Conservation (phyloP, 92 coral and sea anemone genomes). For the Umimayanthus kanabou region DNA sequence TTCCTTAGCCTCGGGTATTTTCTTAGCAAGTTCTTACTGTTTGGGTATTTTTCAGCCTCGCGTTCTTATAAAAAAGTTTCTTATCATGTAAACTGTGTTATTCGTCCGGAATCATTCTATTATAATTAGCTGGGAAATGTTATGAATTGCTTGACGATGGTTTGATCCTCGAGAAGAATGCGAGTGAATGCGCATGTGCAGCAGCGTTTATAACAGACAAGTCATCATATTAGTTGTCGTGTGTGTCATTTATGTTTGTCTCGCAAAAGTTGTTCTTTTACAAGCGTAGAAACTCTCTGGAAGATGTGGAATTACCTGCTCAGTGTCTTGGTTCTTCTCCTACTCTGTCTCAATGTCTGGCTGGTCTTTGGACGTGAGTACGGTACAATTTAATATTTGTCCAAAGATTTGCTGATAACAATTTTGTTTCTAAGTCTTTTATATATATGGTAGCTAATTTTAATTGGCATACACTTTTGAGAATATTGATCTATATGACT, state of each 20-base stretch:
- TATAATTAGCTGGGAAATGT: not conserved
- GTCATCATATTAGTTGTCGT: no score
- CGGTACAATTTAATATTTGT: not conserved
- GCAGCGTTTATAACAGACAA: not conserved
- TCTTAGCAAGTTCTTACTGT: no score
- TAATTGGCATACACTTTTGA: not conserved
- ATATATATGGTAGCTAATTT: not conserved
- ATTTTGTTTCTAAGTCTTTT: not conserved
- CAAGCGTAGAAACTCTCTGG: not conserved
- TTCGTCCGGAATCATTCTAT: no score
- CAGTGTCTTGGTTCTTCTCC: slow-evolving; percentile 8
- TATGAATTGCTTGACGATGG: slow-evolving; percentile 8
- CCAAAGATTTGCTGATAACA: not conserved
- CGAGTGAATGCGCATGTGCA: slow-evolving; percentile 16
- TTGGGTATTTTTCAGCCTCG: no score
- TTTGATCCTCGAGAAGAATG: slow-evolving; percentile 30
- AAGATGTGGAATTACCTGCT: slow-evolving; percentile 20
- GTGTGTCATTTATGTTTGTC: not conserved
- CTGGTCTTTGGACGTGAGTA: slow-evolving; percentile 36
- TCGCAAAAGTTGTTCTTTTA: not conserved
- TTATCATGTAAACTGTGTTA: no score
- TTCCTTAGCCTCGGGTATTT: no score
- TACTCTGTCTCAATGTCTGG: slow-evolving; percentile 18
- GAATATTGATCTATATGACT: not conserved
- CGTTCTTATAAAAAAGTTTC: no score